Evolutionary conservation across 2,888 invertebrate genomes (phyloP), one percentile per base, ranked within the genome.

Genomic region (Gryllus longicercus): DNA sequence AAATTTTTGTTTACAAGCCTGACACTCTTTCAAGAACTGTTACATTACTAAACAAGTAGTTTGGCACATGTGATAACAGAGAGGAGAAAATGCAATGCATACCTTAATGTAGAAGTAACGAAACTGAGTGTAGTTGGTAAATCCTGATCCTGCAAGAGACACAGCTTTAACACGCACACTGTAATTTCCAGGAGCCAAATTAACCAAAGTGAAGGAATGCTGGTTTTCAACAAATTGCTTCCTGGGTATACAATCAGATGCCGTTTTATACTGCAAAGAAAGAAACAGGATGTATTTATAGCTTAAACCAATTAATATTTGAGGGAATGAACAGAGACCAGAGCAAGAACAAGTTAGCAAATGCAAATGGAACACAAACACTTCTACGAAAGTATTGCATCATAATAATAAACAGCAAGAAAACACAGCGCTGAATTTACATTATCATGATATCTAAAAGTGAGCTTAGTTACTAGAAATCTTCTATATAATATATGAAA

Each of bases 131-230:
- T 88, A 90, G 81, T 90, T 90, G 25, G 25, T 38, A 38, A 38
- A 38, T 51, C 94, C 94, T 80, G 90, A 89, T 51, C 94, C 95
- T 78, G 93, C 93, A 82, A 96, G 89, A 14, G 96, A 95, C 78
- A 92, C 91, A 11, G 96, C 95, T 80, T 91, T 90, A 16, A 97
- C 90, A 83, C 90, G 89, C 78, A 96, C 88, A 83, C 94, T 94
- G 87, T 97, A 96, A 88, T 95, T 96, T 50, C 96, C 97, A 74
- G 95, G 89, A 75, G 90, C 88, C 63, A 95, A 86, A 83, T 90
- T 16, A 81, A 89, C 89, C 81, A 93, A 85, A 18, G 88, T 85
- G 85, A 91, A 90, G 1, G 87, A 85, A 81, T 87, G 89, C 18
- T 88, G 88, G 80, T 86, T 86, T 76, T 89, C 88, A 76, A 88